Base-by-base conservation (phyloP, 37 sponge, comb jelly and placozoan species). In the Oscarella lobularis region DNA sequence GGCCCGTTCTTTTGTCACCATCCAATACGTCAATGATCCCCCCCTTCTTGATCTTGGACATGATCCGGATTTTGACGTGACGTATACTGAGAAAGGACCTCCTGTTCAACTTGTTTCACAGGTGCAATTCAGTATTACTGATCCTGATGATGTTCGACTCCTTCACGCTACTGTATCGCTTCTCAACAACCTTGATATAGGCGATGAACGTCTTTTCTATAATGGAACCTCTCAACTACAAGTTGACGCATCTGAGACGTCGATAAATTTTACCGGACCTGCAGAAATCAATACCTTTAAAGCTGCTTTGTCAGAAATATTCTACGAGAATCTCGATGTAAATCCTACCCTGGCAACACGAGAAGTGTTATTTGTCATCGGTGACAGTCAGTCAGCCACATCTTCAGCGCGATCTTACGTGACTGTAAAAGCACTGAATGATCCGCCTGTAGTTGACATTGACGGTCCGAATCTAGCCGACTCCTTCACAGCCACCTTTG, bases 11-110 rank as follows among this genome's bases (percentile, higher is more conserved):
- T 66, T 39, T 3, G 67, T 88, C 6, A 37, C 74, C 0, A 40
- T 88, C 48, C 4, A 40, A 6, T 67, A 85, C 31, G 39, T 81
- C 39, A 88, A 88, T 75, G 89, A 88, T 37, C 85, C 89, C 32
- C 89, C 89, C 29, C 38, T 33, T 14, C 34, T 88, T 27, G 29
- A 68, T 29, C 31, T 68, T 9, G 60, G 60, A 20, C 60, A 48
- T 48, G 14, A 48, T 48, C 60, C 60, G 9, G 14, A 48, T 20
- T 48, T 27, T 20, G 9, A 9, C 14, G 20, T 48, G 14, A 20
- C 9, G 20, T 48, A 27, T 48, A 9, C 14, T 48, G 60, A 48
- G 20, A 20, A 20, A 48, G 20, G 60, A 9, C 20, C 60, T 48
- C 60, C 60, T 27, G 60, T 48, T 48, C 60, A 48, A 27, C 60